Evolutionary conservation across 2,797 vertebrate genomes (phyloP).

Genomic region (Otus scops): DNA sequence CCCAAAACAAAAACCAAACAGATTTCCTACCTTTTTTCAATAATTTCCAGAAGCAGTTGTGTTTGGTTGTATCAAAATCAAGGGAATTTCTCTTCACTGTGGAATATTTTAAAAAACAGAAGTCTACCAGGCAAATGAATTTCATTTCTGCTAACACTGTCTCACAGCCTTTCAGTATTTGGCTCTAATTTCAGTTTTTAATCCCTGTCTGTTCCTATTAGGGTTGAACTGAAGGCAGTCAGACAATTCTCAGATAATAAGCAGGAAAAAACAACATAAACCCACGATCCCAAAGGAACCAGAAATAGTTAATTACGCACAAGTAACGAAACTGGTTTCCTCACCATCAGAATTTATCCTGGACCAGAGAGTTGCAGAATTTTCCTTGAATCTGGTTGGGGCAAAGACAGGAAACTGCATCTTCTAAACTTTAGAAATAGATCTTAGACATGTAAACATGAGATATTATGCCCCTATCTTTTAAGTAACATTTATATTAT

Average conservation of each 20-base stretch:
- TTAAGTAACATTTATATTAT: slow-evolving; percentile 74
- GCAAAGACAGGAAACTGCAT: slow-evolving; percentile 67
- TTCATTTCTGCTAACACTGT: not conserved
- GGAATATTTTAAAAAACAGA: not conserved
- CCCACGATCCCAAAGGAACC: not conserved
- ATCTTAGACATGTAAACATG: slow-evolving; percentile 62
- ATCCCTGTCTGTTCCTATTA: not conserved
- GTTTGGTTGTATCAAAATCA: not conserved
- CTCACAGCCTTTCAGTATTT: not conserved
- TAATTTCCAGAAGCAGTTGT: not conserved
- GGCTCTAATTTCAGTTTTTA: not conserved
- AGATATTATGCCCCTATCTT: slow-evolving; percentile 60
- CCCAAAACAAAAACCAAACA: not conserved
- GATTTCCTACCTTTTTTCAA: not conserved
- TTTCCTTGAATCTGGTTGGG: slow-evolving; percentile 41
- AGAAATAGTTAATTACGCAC: slow-evolving; percentile 25
- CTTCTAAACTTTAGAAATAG: slow-evolving; percentile 70
- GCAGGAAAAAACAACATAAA: not conserved
- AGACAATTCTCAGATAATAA: not conserved
- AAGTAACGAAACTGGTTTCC: not conserved
- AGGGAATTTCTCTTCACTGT: not conserved
- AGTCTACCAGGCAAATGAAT: not conserved
- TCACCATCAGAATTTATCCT: slow-evolving; percentile 15
- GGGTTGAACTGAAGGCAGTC: not conserved
- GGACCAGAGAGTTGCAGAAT: not conserved